These are phyloP conservation scores for Myoxocephalus aenaeus DNA, from an alignment of 2,797 vertebrate genomes.

Conservation along the genomic window DNA sequence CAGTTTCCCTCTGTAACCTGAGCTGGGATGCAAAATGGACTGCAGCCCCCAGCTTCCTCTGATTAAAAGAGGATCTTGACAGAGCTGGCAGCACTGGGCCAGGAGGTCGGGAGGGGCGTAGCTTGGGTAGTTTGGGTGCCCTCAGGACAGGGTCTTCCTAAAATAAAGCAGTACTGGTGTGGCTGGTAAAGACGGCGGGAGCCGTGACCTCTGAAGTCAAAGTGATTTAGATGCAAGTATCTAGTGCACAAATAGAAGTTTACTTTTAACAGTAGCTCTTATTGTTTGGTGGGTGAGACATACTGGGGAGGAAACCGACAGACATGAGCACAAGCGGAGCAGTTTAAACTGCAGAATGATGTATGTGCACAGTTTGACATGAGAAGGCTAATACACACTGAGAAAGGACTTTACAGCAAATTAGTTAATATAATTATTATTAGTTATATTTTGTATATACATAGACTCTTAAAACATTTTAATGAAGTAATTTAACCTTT, in stretches of 20 bases:
- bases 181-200: background rate
- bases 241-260: background rate
- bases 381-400: too few species aligned
- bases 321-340: too few species aligned
- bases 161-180: constrained; percentile 28
- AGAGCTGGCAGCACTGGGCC: constrained; percentile 26
- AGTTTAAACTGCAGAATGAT: background rate
- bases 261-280: background rate
- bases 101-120: background rate
- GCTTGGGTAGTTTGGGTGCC: constrained; percentile 1
- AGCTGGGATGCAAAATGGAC: constrained; percentile 53
- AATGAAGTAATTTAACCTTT: too few species aligned
- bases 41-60: constrained; percentile 42
- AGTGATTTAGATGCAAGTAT: constrained; percentile 5
- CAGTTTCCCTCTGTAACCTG: constrained; percentile 58
- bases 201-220: constrained; percentile 39
- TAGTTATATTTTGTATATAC: too few species aligned
- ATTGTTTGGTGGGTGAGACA: background rate
- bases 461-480: too few species aligned
- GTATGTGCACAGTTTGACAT: background rate
- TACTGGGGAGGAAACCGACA: too few species aligned
- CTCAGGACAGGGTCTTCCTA: constrained; percentile 46
- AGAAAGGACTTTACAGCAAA: too few species aligned
- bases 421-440: too few species aligned
- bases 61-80: constrained; percentile 59